These are phyloP conservation scores for Enteromius argenteus DNA, from an alignment of 2,797 vertebrate genomes.

Conservation along the genomic window DNA sequence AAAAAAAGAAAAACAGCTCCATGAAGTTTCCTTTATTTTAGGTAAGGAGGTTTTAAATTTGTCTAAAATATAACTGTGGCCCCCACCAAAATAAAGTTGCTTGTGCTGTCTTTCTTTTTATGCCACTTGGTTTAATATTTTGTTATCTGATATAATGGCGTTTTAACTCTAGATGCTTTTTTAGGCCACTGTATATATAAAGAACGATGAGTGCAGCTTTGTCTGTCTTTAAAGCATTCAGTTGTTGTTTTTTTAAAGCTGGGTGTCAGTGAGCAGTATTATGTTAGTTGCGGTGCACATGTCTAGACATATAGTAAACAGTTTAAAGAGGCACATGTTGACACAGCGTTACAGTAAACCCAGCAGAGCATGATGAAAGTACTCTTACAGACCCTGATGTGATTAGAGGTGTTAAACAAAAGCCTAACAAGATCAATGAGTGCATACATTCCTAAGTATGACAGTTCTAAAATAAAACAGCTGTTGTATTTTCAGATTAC, in stretches of 20 bases:
- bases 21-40: not conserved
- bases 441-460: conserved; percentile 34
- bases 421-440: conserved; percentile 60
- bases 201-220: not conserved
- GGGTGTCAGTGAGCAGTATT: not conserved
- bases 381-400: conserved; percentile 55
- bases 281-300: conserved; percentile 27
- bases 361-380: conserved; percentile 60
- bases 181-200: not conserved
- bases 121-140: not conserved
- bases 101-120: not conserved
- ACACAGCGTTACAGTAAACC: conserved; percentile 66
- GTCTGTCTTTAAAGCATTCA: conserved; percentile 3
- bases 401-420: conserved; percentile 51
- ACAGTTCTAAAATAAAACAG: conserved; percentile 54
- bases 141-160: not conserved
- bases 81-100: not conserved
- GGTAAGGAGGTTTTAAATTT: not conserved
- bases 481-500: conserved; percentile 62
- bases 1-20: conserved; percentile 43
- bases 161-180: not conserved
- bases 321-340: conserved; percentile 62
- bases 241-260: not conserved
- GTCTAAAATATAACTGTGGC: not conserved
- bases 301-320: conserved; percentile 53